Percentiles rank a stretch among this genome's conserved stretches.
Conservation (phyloP, 2,113 vertebrate species). For the Anhinga rufa region DNA sequence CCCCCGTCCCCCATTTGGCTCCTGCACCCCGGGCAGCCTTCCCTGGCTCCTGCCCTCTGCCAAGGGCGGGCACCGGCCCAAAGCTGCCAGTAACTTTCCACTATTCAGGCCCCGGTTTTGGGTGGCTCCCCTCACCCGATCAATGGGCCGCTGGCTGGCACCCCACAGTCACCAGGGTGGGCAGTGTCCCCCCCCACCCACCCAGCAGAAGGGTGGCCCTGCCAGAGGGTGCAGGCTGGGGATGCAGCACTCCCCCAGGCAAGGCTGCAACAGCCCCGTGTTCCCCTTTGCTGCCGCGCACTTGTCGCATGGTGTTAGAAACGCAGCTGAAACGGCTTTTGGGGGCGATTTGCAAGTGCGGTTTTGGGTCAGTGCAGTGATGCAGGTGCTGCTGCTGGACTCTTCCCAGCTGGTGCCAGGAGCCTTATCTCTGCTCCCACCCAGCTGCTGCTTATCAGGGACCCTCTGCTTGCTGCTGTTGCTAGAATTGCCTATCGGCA, state of each 20-base stretch:
- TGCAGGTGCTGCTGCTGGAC: not conserved
- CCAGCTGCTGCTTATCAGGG: not conserved
- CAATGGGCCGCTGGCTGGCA: not conserved
- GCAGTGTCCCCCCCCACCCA: not conserved
- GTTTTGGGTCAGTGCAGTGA: accelerated
- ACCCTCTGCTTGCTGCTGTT: not conserved
- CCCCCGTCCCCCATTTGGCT: not conserved
- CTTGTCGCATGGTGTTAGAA: not conserved
- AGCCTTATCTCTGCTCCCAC: not conserved
- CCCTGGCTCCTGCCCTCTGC: not conserved
- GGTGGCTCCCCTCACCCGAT: not conserved
- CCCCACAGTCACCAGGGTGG: not conserved
- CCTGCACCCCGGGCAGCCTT: not conserved
- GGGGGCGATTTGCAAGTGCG: not conserved
- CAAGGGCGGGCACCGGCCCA: not conserved
- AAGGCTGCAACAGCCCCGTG: not conserved
- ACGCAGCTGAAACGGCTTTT: accelerated
- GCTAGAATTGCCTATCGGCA: accelerated
- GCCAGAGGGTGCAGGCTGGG: not conserved
- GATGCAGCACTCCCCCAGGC: accelerated
- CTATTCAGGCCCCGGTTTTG: not conserved
- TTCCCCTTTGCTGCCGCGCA: accelerated
- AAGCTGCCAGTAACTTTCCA: not conserved
- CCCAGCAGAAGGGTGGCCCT: not conserved
- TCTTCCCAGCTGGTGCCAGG: not conserved